Percentiles rank a stretch among this genome's conserved stretches.
Evolutionary conservation across 2,113 vertebrate genomes (phyloP).

Genomic region (Rallus limicola): DNA sequence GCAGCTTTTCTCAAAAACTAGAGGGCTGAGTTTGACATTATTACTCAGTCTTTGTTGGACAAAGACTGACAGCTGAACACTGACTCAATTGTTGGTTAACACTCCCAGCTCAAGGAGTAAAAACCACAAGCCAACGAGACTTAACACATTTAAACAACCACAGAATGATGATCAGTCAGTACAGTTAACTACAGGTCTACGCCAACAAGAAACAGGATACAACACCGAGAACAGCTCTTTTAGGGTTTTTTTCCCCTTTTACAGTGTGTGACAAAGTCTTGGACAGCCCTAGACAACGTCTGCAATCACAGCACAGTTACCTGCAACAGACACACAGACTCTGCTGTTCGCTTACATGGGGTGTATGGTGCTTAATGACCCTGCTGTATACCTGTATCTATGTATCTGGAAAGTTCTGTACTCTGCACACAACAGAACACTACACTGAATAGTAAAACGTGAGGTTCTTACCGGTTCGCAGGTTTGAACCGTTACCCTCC

Average conservation of each 20-base stretch:
- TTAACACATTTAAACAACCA: neutral
- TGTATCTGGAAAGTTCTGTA: too few species aligned
- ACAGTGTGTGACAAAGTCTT: fast-evolving
- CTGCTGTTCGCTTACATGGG: neutral
- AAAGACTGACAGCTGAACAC: neutral
- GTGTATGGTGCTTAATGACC: fast-evolving
- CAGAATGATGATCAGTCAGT: neutral
- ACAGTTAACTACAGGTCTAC: neutral
- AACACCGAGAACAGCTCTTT: neutral
- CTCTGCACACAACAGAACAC: neutral
- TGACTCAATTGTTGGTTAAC: neutral
- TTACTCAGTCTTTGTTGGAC: neutral
- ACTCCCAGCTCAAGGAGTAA: neutral
- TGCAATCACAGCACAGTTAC: neutral
- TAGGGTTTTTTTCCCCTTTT: too few species aligned
- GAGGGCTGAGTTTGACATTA: neutral
- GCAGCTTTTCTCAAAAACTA: neutral
- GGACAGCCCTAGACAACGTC: neutral
- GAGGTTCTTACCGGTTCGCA: neutral
- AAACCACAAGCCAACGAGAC: neutral
- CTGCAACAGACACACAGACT: neutral
- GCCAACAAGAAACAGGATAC: fast-evolving
- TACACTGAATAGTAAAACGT: fast-evolving
- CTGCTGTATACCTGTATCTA: neutral
- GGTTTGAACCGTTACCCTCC: neutral